Percentiles rank a stretch among this genome's conserved stretches.
Conservation (phyloP, 2,797 vertebrate genomes). For the Megaceryle alcyon region DNA sequence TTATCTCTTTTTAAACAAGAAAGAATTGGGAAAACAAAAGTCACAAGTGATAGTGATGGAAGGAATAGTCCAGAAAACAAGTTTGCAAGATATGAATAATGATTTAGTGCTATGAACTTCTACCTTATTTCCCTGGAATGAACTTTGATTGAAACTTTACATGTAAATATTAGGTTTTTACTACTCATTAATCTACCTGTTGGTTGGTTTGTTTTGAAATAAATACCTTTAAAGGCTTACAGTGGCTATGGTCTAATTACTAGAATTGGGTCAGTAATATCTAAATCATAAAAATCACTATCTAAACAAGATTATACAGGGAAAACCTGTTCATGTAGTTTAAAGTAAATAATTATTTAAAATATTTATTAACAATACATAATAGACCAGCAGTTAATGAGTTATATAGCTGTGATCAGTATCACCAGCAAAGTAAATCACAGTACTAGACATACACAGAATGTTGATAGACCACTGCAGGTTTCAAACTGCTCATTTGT, state of each 20-base stretch:
- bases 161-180: conserved; percentile 2
- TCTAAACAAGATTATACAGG: neutral
- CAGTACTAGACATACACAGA: neutral
- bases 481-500: neutral
- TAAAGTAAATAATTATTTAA: neutral
- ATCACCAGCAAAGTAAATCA: neutral
- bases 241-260: neutral
- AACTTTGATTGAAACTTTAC: conserved; percentile 20
- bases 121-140: neutral
- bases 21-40: neutral
- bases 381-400: neutral
- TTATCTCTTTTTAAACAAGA: neutral
- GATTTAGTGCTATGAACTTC: neutral
- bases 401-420: neutral
- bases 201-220: neutral
- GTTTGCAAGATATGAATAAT: neutral
- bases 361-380: neutral
- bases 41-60: neutral
- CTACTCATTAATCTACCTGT: neutral
- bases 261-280: neutral
- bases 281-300: neutral
- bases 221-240: neutral
- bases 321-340: neutral
- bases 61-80: neutral
- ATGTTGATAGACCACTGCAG: neutral